These are phyloP conservation scores for Coelopa pilipes DNA, from an alignment of 2,888 invertebrate genomes.

Conservation along the genomic window DNA sequence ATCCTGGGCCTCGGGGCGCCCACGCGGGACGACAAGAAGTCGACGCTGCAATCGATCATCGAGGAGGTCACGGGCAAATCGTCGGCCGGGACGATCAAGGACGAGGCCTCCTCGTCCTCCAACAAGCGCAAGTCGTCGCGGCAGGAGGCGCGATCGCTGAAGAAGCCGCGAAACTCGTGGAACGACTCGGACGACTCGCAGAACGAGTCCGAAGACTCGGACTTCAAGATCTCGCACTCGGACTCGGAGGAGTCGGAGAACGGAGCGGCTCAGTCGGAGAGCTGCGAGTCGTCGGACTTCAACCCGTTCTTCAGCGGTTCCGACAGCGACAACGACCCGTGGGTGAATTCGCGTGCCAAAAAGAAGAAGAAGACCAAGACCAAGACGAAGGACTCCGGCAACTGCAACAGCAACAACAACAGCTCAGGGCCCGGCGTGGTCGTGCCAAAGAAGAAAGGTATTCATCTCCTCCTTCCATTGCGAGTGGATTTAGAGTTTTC, in stretches of 20 bases:
- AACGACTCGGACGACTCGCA: constrained; percentile 66
- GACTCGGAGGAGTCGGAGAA: constrained; percentile 69
- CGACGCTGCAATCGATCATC: constrained; percentile 51
- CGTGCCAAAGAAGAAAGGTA: constrained; percentile 51
- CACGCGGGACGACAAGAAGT: constrained; percentile 46
- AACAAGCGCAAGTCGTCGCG: constrained; percentile 58
- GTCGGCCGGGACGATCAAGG: constrained; percentile 39
- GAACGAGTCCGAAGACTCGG: constrained; percentile 61
- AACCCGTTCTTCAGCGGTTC: constrained; percentile 92
- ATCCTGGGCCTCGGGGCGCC: constrained; percentile 75
- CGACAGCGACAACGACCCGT: constrained; percentile 85
- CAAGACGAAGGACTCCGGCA: constrained; percentile 47
- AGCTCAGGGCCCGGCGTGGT: constrained; percentile 43
- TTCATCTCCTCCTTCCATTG: neutral
- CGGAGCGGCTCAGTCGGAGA: constrained; percentile 65
- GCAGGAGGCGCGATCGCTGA: constrained; percentile 43
- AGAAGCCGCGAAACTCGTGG: constrained; percentile 71
- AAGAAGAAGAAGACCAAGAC: constrained; percentile 66
- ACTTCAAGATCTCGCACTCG: constrained; percentile 63
- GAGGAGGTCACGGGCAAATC: constrained; percentile 47
- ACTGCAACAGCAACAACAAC: constrained; percentile 39
- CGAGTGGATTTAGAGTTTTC: too few relatives aligned
- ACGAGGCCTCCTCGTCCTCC: constrained; percentile 45
- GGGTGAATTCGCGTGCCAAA: constrained; percentile 78
- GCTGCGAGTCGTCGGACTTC: constrained; percentile 82